These are phyloP conservation scores for Diabrotica balteata DNA, from an alignment of 2,888 invertebrate genomes.

Conservation along the genomic window DNA sequence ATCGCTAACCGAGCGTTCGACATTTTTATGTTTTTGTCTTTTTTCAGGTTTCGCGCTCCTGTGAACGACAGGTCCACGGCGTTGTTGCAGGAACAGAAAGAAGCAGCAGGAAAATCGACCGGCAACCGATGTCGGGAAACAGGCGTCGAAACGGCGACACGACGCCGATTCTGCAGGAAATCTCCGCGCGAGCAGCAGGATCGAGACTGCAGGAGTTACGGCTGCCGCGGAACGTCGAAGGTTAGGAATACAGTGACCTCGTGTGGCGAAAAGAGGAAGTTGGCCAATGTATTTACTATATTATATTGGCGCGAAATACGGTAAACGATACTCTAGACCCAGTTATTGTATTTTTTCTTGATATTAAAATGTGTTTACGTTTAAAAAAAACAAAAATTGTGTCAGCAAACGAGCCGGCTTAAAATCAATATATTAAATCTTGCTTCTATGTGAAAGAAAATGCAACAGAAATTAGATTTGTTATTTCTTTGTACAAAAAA, in stretches of 20 bases:
- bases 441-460: no score
- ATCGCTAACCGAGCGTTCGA: neutral
- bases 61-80: constrained; percentile 27
- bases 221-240: constrained; percentile 27
- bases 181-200: constrained; percentile 28
- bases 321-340: neutral
- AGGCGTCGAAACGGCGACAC: neutral
- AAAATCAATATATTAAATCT: no score
- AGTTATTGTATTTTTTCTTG: no score
- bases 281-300: neutral
- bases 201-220: constrained; percentile 33
- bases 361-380: no score
- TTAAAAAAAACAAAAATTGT: no score
- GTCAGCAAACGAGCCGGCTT: no score
- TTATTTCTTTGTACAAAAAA: no score
- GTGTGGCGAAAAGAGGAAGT: constrained; percentile 31
- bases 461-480: no score
- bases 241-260: constrained; percentile 31
- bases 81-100: constrained; percentile 1
- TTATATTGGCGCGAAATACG: constrained; percentile 5
- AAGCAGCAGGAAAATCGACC: constrained; percentile 12
- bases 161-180: constrained; percentile 23
- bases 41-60: neutral
- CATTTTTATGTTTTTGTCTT: constrained; percentile 7
- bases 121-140: neutral